Evolutionary conservation across 2,113 vertebrate species (phyloP), one percentile per base, ranked within the genome.

Genomic region (Tupaia tana): DNA sequence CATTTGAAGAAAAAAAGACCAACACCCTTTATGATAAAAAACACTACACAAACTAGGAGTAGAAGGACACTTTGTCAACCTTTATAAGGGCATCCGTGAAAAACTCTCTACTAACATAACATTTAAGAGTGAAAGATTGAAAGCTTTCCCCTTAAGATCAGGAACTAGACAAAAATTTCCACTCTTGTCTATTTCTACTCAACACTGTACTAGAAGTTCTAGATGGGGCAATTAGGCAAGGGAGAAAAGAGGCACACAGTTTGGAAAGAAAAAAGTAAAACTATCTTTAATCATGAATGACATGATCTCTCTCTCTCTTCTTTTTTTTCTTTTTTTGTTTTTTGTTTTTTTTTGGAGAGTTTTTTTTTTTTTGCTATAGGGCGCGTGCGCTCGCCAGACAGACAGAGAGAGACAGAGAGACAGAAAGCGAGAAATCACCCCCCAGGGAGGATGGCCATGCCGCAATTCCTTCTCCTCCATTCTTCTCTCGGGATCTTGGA

Each of bases 21-120:
- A 61, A 61, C 7, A 80, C 9, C 24, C 43, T 67, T 95, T 84
- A n/a, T 88, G 8, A 91, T 64, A 74, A 78, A 78, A 94, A 89
- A 20, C 43, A 54, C 20, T 58, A 14, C 88, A 54, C 79, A 70
- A 43, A 63, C 16, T 4, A 63, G 58, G 27, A n/a, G 1, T 24
- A 61, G 22, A 69, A 92, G 29, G 43, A n/a, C 79, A 56, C 0
- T 18, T 67, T 12, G 14, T 74, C 24, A 9, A 13, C 12, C 54
- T 83, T 84, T 86, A 27, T 31, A 56, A 94, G 34, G 14, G 5
- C 15, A 71, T 67, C 70, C 81, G 3, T 79, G 59, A 64, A 85
- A 95, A 58, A 7, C 29, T 2, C 34, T 82, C 69, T n/a, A 29
- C n/a, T 69, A 67, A 59, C 2, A 9, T 71, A 15, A 61, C 16